Evolutionary conservation across 2,888 invertebrate species (phyloP).

Genomic region (Noctua pronuba): DNA sequence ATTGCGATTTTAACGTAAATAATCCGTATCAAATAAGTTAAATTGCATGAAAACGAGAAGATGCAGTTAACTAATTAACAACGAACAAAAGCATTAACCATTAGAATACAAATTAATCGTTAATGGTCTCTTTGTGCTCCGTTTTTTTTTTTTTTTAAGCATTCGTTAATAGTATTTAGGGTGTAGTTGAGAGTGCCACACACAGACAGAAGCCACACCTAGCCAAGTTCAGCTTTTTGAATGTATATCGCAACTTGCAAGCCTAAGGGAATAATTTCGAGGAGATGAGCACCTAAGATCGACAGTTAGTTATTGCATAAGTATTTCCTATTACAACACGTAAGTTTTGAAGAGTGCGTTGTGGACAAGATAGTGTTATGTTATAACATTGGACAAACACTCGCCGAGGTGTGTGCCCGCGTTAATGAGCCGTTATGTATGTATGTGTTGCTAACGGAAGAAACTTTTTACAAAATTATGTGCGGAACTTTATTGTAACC

Average conservation of each 20-base stretch:
- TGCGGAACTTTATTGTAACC: constrained; percentile 11
- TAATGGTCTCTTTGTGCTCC: not conserved
- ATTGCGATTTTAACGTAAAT: not conserved
- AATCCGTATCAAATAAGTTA: not conserved
- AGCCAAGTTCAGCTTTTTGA: not conserved
- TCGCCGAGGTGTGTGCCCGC: constrained; percentile 17
- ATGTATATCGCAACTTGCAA: constrained; percentile 10
- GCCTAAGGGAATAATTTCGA: constrained; percentile 4
- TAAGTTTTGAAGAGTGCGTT: constrained; percentile 41
- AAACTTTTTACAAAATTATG: constrained; percentile 21
- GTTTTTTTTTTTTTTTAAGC: not conserved
- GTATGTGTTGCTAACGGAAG: constrained; percentile 12
- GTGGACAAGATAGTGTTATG: constrained; percentile 43
- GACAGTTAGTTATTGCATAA: constrained; percentile 35
- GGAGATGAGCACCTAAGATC: not conserved
- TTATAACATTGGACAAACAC: constrained; percentile 52
- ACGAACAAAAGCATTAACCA: not conserved
- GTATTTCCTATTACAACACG: constrained; percentile 45
- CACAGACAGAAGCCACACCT: not conserved
- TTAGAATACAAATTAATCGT: not conserved
- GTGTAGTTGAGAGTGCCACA: not conserved
- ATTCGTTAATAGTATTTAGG: not conserved
- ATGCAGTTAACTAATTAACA: not conserved
- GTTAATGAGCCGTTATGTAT: constrained; percentile 48
- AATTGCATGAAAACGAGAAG: not conserved